These are phyloP conservation scores for Venustoraphidia nigricollis DNA, from an alignment of 2,888 invertebrate genomes.

Conservation along the genomic window DNA sequence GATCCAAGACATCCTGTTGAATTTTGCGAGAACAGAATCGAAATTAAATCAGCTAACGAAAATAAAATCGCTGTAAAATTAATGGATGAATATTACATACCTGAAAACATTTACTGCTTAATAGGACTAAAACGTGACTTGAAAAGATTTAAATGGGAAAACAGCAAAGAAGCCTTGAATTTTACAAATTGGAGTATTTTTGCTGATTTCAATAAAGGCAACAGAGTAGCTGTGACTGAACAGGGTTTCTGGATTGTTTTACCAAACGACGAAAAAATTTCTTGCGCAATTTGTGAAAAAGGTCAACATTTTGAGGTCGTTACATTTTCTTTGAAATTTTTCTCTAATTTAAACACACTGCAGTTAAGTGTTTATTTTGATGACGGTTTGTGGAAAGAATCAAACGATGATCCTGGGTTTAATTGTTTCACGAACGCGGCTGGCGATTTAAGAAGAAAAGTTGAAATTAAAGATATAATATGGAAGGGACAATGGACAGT, in stretches of 20 bases:
- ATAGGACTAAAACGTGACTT: too few species aligned
- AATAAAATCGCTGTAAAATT: too few species aligned
- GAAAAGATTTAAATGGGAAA: too few species aligned
- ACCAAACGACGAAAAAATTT: slow-evolving; percentile 2
- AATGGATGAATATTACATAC: too few species aligned
- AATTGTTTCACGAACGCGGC: slow-evolving; percentile 44
- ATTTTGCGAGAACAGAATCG: too few species aligned
- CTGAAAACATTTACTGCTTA: too few species aligned
- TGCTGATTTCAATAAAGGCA: too few species aligned
- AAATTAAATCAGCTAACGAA: too few species aligned
- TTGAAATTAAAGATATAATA: slow-evolving; percentile 28
- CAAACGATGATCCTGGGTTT: slow-evolving; percentile 26
- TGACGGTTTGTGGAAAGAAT: slow-evolving; percentile 35
- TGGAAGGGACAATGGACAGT: slow-evolving; percentile 8
- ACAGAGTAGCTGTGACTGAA: too few species aligned
- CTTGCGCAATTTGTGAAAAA: slow-evolving; percentile 14
- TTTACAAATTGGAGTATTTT: too few species aligned
- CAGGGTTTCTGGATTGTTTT: neutral
- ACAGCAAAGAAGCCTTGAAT: too few species aligned
- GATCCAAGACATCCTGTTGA: too few species aligned
- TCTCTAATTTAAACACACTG: slow-evolving; percentile 10
- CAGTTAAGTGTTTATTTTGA: slow-evolving; percentile 37
- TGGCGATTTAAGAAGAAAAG: slow-evolving; percentile 31
- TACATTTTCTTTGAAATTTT: neutral
- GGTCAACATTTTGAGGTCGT: neutral